Evolutionary conservation across 2,888 invertebrate species (phyloP).

Genomic region (Watsonalla cultraria): DNA sequence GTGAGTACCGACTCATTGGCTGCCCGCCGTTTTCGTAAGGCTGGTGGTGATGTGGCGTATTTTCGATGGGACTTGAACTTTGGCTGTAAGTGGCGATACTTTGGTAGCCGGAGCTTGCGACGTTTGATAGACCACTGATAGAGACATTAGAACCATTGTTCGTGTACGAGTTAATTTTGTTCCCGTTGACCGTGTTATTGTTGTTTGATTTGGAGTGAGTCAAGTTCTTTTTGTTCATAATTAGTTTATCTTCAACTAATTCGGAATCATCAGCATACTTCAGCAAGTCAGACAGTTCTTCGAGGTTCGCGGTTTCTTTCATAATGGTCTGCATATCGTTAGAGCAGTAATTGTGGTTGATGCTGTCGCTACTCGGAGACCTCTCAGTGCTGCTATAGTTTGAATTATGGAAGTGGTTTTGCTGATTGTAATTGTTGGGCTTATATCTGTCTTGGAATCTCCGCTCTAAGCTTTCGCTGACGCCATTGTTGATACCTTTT

Average conservation of each 20-base stretch:
- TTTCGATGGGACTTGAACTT: conserved; percentile 90
- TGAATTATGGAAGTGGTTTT: conserved; percentile 61
- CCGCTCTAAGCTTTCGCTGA: conserved; percentile 66
- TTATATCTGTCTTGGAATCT: conserved; percentile 75
- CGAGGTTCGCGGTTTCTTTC: conserved; percentile 80
- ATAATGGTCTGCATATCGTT: conserved; percentile 67
- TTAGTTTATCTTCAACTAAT: conserved; percentile 68
- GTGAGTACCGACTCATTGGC: conserved; percentile 69
- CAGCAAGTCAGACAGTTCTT: conserved; percentile 84
- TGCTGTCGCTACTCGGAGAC: conserved; percentile 67
- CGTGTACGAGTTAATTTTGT: conserved; percentile 57
- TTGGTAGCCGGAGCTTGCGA: conserved; percentile 92
- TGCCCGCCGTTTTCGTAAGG: conserved; percentile 70
- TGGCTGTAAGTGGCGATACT: conserved; percentile 93
- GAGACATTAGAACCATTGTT: conserved; percentile 89
- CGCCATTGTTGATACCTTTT: conserved; percentile 71
- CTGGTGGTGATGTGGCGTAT: conserved; percentile 68
- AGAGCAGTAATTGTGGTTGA: conserved; percentile 67
- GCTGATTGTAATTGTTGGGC: conserved; percentile 62
- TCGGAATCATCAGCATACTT: conserved; percentile 88
- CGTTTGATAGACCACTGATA: conserved; percentile 87
- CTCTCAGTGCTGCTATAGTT: conserved; percentile 63
- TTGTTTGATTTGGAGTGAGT: conserved; percentile 62
- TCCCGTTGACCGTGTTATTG: conserved; percentile 65
- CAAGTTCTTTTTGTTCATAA: conserved; percentile 71